These are phyloP conservation scores for Phyllopteryx taeniolatus DNA, from an alignment of 2,113 vertebrate species.

Conservation along the genomic window DNA sequence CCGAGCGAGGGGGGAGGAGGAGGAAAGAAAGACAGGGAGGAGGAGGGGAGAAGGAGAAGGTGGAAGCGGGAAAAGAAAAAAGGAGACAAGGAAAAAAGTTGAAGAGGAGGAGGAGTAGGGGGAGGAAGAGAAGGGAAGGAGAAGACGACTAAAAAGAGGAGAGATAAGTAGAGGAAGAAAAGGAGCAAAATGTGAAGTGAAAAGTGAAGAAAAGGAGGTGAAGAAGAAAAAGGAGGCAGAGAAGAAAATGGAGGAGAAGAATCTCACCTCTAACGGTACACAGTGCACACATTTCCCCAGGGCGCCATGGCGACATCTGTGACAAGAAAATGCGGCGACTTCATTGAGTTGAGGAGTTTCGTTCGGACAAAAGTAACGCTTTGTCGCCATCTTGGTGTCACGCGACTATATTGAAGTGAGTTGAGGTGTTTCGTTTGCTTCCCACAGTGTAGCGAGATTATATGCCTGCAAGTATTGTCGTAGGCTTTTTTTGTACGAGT, in stretches of 20 bases:
- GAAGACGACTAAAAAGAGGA: no score
- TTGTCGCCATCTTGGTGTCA: background rate
- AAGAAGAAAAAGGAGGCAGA: no score
- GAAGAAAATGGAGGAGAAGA: background rate
- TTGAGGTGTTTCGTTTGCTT: no score
- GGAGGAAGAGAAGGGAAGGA: no score
- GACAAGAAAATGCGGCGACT: constrained; percentile 7
- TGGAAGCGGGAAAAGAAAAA: background rate
- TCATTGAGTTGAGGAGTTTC: background rate
- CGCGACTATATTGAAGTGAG: no score
- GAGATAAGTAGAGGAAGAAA: background rate
- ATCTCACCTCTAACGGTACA: constrained; percentile 91
- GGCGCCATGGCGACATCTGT: constrained; percentile 90
- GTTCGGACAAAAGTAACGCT: background rate
- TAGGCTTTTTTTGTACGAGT: no score
- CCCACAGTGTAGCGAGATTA: no score
- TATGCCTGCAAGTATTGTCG: no score
- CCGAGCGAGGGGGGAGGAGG: background rate
- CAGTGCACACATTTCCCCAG: constrained; percentile 97
- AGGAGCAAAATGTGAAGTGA: no score
- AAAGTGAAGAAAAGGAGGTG: no score
- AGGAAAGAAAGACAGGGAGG: no score
- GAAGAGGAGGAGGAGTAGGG: background rate
- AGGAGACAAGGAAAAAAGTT: background rate
- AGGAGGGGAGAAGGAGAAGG: background rate